Evolutionary conservation across 2,797 vertebrate genomes (phyloP).

Genomic region (Enteromius mattozi): DNA sequence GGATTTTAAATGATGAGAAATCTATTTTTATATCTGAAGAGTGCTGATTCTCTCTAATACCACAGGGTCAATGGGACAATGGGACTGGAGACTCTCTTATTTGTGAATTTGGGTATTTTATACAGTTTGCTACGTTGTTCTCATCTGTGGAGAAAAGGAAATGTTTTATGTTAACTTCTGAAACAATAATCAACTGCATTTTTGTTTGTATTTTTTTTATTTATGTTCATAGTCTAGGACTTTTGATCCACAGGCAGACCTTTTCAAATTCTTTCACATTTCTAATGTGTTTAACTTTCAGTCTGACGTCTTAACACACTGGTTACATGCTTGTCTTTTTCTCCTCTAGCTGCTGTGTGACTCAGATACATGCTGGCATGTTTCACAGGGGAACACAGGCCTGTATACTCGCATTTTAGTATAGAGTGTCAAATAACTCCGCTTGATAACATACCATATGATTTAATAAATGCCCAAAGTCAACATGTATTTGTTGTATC

Average conservation of each 20-base stretch:
- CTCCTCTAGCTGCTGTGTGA: constrained; percentile 47
- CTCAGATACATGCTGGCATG: constrained; percentile 54
- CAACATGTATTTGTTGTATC: constrained; percentile 41
- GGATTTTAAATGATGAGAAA: constrained; percentile 86
- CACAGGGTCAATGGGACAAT: constrained; percentile 66
- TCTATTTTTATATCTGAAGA: constrained; percentile 85
- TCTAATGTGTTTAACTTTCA: constrained; percentile 46
- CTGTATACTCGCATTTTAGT: constrained; percentile 40
- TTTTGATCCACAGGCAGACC: constrained; percentile 18
- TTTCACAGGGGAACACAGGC: constrained; percentile 43
- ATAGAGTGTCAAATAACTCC: constrained; percentile 17
- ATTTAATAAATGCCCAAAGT: constrained; percentile 48
- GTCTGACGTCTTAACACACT: constrained; percentile 30
- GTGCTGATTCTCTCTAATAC: constrained; percentile 81
- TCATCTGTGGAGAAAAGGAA: constrained; percentile 73
- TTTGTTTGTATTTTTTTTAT: constrained; percentile 61
- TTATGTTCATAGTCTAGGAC: constrained; percentile 42
- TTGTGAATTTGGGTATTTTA: constrained; percentile 79
- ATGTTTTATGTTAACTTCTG: constrained; percentile 61
- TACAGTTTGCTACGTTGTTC: constrained; percentile 76
- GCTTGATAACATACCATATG: constrained; percentile 32
- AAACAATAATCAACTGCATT: constrained; percentile 66
- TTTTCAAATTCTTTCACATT: constrained; percentile 30
- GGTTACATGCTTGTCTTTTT: constrained; percentile 50
- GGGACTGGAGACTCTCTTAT: constrained; percentile 69